These are phyloP conservation scores for Empidonax alnorum DNA, from an alignment of 2,113 vertebrate genomes.

Conservation along the genomic window DNA sequence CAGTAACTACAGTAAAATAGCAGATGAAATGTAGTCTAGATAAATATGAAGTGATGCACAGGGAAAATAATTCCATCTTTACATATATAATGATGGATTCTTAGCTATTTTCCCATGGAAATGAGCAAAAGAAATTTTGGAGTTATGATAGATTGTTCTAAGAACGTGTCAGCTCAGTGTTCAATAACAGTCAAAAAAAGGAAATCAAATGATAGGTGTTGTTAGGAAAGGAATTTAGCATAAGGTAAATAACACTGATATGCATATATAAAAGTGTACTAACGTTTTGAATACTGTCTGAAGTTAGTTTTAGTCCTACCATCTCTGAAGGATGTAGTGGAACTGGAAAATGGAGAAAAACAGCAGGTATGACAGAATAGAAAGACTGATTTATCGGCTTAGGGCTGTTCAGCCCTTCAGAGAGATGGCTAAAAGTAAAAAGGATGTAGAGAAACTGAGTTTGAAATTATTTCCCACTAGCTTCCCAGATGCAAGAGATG, in stretches of 20 bases:
- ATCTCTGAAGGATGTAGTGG: not conserved
- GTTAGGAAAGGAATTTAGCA: not conserved
- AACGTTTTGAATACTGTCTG: not conserved
- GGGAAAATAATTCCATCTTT: slow-evolving; percentile 30
- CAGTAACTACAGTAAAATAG: not conserved
- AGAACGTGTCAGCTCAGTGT: not conserved
- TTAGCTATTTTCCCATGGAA: not conserved
- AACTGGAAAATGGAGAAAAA: not conserved
- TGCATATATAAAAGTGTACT: not conserved
- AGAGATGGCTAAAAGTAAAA: not conserved
- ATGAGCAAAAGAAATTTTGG: not conserved
- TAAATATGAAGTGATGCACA: not conserved
- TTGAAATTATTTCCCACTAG: not conserved
- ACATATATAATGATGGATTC: slow-evolving; percentile 10
- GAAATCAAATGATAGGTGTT: not conserved
- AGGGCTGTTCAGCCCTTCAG: not conserved
- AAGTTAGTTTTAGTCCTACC: not conserved
- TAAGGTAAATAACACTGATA: not conserved
- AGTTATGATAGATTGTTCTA: not conserved
- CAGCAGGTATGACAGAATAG: not conserved
- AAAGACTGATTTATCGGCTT: not conserved
- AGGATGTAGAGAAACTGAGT: not conserved
- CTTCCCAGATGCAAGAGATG: not conserved
- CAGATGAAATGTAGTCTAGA: not conserved
- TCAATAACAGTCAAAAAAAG: not conserved